Evolutionary conservation across 2,113 vertebrate species (phyloP).

Genomic region (Dipodomys spectabilis): DNA sequence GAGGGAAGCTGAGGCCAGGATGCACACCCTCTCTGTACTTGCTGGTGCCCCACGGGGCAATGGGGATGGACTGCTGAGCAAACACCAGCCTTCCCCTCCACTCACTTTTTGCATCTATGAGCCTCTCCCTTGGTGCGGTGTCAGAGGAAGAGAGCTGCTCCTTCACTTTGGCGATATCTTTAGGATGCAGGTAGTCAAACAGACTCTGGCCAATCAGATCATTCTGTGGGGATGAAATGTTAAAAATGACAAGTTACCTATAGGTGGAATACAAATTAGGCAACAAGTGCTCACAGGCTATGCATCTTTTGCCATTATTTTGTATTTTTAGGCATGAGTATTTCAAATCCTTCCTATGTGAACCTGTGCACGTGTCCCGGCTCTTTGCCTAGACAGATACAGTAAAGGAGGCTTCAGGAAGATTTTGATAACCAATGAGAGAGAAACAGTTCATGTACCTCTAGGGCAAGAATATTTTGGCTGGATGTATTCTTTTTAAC

Average conservation of each 20-base stretch:
- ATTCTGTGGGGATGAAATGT: constrained; percentile 87
- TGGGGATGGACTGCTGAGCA: not conserved
- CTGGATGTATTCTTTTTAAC: not conserved
- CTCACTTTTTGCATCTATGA: constrained; percentile 99
- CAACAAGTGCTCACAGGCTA: not conserved
- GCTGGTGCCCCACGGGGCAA: accelerated
- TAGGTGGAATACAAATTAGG: not conserved
- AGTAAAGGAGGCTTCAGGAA: not conserved
- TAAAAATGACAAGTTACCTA: constrained; percentile 20
- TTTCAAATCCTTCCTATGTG: not conserved
- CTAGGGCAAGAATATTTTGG: not conserved
- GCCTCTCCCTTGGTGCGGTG: constrained; percentile 95
- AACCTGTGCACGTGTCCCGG: not conserved
- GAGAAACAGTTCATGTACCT: not conserved
- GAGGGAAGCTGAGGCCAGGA: not conserved
- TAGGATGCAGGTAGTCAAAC: constrained; percentile 99
- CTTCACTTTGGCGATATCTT: constrained; percentile 99
- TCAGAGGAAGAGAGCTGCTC: constrained; percentile 99
- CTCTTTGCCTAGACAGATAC: not conserved
- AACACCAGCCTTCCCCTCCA: not conserved
- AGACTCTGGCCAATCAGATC: constrained; percentile 99
- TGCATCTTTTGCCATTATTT: not conserved
- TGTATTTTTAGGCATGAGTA: not conserved
- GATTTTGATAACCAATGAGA: not conserved
- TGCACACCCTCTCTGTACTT: not conserved